These are phyloP conservation scores for Laterallus jamaicensis DNA, from an alignment of 2,113 vertebrate species.

Conservation along the genomic window DNA sequence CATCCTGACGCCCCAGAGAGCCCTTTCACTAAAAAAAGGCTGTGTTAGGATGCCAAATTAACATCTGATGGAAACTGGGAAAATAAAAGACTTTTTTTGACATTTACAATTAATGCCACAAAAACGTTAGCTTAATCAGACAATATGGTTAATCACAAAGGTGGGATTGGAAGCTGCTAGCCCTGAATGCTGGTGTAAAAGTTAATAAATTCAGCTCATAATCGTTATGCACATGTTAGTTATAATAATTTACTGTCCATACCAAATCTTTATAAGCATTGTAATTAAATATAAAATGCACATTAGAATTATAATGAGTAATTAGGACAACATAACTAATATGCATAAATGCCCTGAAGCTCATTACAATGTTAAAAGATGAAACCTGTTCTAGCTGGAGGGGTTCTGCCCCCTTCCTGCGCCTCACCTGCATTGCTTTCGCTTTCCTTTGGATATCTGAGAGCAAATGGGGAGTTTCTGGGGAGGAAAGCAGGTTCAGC, in stretches of 20 bases:
- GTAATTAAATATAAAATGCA: conserved; percentile 88
- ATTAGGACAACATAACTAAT: conserved; percentile 82
- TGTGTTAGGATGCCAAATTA: conserved; percentile 37
- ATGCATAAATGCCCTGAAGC: conserved; percentile 75
- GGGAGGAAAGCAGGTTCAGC: background rate
- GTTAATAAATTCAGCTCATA: conserved; percentile 82
- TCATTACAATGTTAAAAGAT: conserved; percentile 79
- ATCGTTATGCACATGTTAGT: conserved; percentile 77
- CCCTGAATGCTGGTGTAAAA: conserved; percentile 74
- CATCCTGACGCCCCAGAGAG: conserved; percentile 4
- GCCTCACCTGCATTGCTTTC: background rate
- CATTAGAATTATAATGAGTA: conserved; percentile 83
- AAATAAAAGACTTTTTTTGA: conserved; percentile 37
- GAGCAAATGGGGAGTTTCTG: background rate
- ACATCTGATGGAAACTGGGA: conserved; percentile 49
- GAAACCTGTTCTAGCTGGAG: conserved; percentile 64
- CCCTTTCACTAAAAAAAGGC: conserved; percentile 34
- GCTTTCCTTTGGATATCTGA: background rate
- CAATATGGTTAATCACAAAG: conserved; percentile 76
- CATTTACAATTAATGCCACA: conserved; percentile 71
- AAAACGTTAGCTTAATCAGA: conserved; percentile 77
- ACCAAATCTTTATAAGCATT: conserved; percentile 84
- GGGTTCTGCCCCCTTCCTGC: background rate
- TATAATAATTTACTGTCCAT: conserved; percentile 84
- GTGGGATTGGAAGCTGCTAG: conserved; percentile 76